Evolutionary conservation across 2,797 vertebrate genomes (phyloP).

Genomic region (Diglossa cyanea): DNA sequence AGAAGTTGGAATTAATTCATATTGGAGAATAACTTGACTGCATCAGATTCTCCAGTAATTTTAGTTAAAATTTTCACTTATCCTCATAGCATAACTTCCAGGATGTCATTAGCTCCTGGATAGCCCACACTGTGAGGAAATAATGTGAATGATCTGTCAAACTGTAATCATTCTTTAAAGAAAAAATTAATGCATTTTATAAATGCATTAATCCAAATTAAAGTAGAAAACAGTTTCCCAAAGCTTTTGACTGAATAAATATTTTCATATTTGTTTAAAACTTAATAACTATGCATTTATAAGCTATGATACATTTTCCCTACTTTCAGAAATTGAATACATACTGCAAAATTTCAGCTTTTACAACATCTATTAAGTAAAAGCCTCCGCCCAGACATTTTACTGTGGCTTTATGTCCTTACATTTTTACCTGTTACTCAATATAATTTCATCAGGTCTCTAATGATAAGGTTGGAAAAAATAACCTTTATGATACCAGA

Average conservation of each 20-base stretch:
- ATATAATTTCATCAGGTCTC: slow-evolving; percentile 50
- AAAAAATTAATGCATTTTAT: background rate
- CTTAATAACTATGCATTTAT: background rate
- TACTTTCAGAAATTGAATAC: background rate
- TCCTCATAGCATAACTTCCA: background rate
- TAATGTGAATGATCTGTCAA: background rate
- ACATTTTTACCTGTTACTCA: slow-evolving; percentile 47
- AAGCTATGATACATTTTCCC: background rate
- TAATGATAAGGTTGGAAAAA: slow-evolving; percentile 64
- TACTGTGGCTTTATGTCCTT: background rate
- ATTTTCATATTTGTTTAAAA: background rate
- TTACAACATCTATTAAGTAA: background rate
- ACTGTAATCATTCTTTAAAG: background rate
- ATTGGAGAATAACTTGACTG: background rate
- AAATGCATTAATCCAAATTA: background rate
- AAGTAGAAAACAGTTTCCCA: background rate
- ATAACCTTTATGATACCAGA: slow-evolving; percentile 71
- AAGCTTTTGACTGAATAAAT: background rate
- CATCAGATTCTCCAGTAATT: background rate
- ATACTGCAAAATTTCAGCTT: background rate
- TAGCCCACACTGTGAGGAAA: background rate
- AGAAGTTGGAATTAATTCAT: background rate
- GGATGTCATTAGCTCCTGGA: background rate
- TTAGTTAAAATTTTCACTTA: background rate
- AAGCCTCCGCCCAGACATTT: slow-evolving; percentile 11